Percentiles rank a stretch among this genome's conserved stretches.
These are phyloP conservation scores for Noctilio leporinus DNA, from an alignment of 2,113 vertebrate genomes.

Conservation along the genomic window DNA sequence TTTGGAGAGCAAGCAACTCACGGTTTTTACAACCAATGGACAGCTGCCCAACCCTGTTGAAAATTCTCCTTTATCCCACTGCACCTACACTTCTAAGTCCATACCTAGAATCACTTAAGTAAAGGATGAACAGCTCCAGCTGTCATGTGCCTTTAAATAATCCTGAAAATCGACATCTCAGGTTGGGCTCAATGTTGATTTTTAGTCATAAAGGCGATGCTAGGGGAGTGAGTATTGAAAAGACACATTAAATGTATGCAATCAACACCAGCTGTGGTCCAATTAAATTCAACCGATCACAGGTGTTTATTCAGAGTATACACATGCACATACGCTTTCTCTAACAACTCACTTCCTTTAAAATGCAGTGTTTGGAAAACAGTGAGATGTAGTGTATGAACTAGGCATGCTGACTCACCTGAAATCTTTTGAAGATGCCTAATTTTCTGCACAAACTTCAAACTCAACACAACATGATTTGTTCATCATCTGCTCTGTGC, in stretches of 20 bases:
- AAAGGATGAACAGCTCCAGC: neutral
- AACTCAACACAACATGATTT: neutral
- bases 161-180: slow-evolving; percentile 20
- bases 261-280: slow-evolving; percentile 43
- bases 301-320: slow-evolving; percentile 1
- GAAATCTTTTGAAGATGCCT: neutral
- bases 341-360: neutral
- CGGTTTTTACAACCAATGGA: neutral
- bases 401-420: neutral
- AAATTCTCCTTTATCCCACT: neutral
- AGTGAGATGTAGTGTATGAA: neutral
- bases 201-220: slow-evolving; percentile 30
- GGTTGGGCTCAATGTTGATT: slow-evolving; percentile 24
- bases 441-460: neutral
- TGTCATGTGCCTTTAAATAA: slow-evolving; percentile 60
- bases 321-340: neutral
- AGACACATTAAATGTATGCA: slow-evolving; percentile 23
- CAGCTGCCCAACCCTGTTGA: neutral
- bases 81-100: neutral
- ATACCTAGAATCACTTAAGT: neutral
- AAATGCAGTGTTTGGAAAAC: neutral
- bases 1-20: neutral
- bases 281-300: slow-evolving; percentile 24
- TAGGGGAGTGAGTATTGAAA: neutral
- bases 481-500: neutral